These are phyloP conservation scores for Theropithecus gelada DNA, from an alignment of 2,113 vertebrate species.

Conservation along the genomic window DNA sequence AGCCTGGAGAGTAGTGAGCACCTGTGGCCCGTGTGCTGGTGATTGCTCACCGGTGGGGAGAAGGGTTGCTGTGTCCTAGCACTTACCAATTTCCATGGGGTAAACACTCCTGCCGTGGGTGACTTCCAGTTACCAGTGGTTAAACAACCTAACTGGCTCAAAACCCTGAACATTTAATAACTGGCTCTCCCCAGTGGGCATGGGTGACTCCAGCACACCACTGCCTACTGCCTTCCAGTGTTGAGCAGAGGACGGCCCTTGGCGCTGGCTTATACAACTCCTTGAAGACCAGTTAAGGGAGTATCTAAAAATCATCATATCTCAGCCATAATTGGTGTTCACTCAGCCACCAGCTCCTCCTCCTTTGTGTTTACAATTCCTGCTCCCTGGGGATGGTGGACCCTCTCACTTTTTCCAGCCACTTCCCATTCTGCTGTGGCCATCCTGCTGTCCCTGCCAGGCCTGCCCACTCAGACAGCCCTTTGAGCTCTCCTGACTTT, in stretches of 20 bases:
- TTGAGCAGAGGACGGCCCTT: neutral
- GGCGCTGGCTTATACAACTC: neutral
- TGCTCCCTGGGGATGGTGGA: accelerated
- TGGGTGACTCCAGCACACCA: accelerated
- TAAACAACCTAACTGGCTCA: neutral
- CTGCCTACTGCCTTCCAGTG: neutral
- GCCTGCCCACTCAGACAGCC: neutral
- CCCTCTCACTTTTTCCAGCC: too few relatives aligned
- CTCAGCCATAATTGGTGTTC: neutral
- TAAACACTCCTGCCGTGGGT: neutral
- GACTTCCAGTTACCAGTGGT: neutral
- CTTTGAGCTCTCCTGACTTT: neutral
- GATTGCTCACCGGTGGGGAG: accelerated
- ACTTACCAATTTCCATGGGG: accelerated
- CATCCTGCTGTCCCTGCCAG: neutral
- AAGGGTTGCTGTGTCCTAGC: accelerated
- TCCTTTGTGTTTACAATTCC: neutral
- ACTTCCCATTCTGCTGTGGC: too few relatives aligned
- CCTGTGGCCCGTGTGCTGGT: accelerated
- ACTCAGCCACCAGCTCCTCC: too few relatives aligned
- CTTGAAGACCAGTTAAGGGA: neutral
- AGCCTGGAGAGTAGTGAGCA: accelerated
- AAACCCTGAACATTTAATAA: too few relatives aligned
- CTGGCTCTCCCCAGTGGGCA: neutral
- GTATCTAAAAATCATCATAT: neutral